Base-by-base conservation (phyloP, 2,888 invertebrate genomes). In the Xestia xanthographa region DNA sequence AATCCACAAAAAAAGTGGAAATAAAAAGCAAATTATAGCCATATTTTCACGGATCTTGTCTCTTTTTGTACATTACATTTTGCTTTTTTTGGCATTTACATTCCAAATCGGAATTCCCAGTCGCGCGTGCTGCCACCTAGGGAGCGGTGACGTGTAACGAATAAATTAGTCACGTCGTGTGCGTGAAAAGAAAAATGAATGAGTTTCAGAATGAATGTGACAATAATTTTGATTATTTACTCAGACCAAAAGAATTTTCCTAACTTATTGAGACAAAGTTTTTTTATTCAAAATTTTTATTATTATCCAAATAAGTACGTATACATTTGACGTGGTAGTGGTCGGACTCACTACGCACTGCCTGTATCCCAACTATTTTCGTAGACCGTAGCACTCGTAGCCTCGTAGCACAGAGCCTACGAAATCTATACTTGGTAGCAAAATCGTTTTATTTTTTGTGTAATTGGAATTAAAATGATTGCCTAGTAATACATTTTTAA, bases 61-160 rank as follows among this genome's bases (percentile, higher is more conserved):
- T 67, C 53, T 71, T 83, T 83, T 66, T 75, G 17, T 67, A 65
- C 4, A 63, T n/a, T n/a, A n/a, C n/a, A n/a, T n/a, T n/a, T n/a
- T n/a, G n/a, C n/a, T n/a, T n/a, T n/a, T n/a, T n/a, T n/a, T n/a
- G n/a, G 38, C 26, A 73, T 84, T 79, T 62, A 58, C 50, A 75
- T 71, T 72, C 26, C 12, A 77, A 74, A 74, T 82, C 50, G 12
- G 56, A 50, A 38, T 45, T 66, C 60, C 5, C 22, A 60, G 41
- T 56, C 34, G 9, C 34, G 14, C 4, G 8, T 48, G 12, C 34
- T 17, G 45, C 43, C 66, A 48, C 60, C 66, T 70, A 67, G 43
- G 29, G 38, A 66, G n/a, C 20, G 14, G 38, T 20, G 22, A 56
- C 60, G 48, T 20, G 53, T 34, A 22, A 38, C 4, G 41, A 60